These are phyloP conservation scores for Gambusia holbrooki DNA, from an alignment of 2,113 vertebrate species.

Conservation along the genomic window DNA sequence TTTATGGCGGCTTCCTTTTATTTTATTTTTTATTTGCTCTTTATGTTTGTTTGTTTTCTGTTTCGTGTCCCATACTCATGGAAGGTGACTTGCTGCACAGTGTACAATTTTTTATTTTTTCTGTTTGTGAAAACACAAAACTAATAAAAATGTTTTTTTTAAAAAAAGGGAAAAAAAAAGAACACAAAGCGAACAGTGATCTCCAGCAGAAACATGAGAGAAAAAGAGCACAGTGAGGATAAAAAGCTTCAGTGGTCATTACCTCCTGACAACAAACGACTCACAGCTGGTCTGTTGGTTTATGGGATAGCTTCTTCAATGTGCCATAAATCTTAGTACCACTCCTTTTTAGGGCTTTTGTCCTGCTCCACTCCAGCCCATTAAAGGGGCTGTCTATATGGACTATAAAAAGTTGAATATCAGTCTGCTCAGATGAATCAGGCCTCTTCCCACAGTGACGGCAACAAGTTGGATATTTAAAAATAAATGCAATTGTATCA, in stretches of 20 bases:
- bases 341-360: constrained; percentile 69
- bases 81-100: too few species aligned
- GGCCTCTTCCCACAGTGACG: constrained; percentile 33
- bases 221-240: constrained; percentile 28
- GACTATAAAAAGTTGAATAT: constrained; percentile 54
- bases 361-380: constrained; percentile 62
- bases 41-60: too few species aligned
- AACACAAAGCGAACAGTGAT: constrained; percentile 20
- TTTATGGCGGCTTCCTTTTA: too few species aligned
- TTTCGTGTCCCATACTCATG: too few species aligned
- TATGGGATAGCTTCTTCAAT: constrained; percentile 66
- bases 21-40: too few species aligned
- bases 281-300: constrained; percentile 76
- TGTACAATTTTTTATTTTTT: too few species aligned
- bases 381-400: constrained; percentile 60
- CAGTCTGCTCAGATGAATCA: constrained; percentile 48
- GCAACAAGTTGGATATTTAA: constrained; percentile 7
- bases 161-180: too few species aligned
- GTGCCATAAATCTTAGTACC: constrained; percentile 63
- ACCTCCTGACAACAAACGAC: constrained; percentile 61
- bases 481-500: neutral
- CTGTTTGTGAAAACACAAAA: too few species aligned
- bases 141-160: too few species aligned
- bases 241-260: constrained; percentile 67
- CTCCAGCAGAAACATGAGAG: constrained; percentile 30